phyloP scores from a whole-genome alignment of 2,888 invertebrate genomes.

The Julus scanicus region DNA sequence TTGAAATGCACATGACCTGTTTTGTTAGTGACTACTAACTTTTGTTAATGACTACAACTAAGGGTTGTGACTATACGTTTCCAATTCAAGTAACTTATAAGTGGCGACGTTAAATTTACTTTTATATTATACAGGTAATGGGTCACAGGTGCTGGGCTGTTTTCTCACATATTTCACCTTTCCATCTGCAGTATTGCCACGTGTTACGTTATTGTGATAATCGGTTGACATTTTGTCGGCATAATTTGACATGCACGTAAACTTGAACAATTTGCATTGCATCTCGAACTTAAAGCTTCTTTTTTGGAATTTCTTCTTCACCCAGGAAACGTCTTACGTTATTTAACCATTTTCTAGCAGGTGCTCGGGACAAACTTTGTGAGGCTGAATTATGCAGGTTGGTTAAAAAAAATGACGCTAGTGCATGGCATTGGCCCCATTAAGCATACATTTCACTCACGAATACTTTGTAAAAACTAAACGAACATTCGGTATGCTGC shows the following conservation, averaged over 20 bases:
- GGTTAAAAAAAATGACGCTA: no score
- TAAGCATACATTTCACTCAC: background rate
- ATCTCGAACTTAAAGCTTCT: background rate
- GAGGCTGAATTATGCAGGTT: background rate
- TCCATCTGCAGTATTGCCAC: background rate
- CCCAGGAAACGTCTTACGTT: background rate
- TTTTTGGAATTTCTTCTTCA: background rate
- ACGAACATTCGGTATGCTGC: no score
- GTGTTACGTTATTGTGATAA: no score
- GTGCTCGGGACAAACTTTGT: background rate
- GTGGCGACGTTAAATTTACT: background rate
- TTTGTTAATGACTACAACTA: no score
- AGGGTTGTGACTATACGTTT: no score
- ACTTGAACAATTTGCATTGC: background rate
- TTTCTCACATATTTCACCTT: background rate
- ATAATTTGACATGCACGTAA: background rate
- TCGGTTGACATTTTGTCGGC: background rate
- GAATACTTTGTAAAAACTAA: background rate
- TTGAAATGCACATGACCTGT: no score
- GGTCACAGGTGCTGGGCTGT: background rate
- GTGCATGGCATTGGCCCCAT: slow-evolving; percentile 27
- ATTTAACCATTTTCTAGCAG: background rate
- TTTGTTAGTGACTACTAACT: no score
- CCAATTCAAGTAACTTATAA: background rate
- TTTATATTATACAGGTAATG: background rate